Conservation (phyloP, 2,888 invertebrate genomes). For the Conomelus anceps region DNA sequence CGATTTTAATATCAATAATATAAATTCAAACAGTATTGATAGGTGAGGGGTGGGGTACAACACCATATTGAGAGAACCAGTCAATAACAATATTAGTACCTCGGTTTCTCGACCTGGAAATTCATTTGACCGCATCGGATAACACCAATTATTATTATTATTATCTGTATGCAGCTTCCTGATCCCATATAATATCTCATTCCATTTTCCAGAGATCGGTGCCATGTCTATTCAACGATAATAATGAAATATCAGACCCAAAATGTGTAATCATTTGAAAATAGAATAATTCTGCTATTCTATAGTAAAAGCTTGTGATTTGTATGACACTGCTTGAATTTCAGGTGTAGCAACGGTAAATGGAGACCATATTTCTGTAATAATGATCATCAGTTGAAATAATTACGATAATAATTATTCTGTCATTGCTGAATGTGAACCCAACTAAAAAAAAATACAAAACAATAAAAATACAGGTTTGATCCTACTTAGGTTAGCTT, state of each 20-base stretch:
- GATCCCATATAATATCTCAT: neutral
- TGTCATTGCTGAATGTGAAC: too few species aligned
- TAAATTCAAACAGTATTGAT: neutral
- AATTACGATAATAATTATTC: too few species aligned
- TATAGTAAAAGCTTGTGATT: too few species aligned
- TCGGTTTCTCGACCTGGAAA: neutral
- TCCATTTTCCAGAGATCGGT: neutral
- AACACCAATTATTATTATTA: neutral
- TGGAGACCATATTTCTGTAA: too few species aligned
- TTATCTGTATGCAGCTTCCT: neutral
- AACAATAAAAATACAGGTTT: too few species aligned
- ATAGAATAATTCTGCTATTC: neutral
- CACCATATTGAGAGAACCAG: neutral
- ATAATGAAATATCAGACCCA: neutral
- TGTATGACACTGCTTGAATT: too few species aligned
- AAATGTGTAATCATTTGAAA: neutral
- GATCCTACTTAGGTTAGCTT: too few species aligned
- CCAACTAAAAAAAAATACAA: too few species aligned
- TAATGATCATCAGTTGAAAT: too few species aligned
- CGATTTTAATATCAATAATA: neutral
- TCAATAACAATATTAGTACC: neutral
- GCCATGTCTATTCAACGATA: neutral
- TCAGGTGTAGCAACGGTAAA: too few species aligned
- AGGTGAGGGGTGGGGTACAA: neutral
- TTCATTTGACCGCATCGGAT: neutral